Percentiles rank a stretch among this genome's conserved stretches.
Conservation (phyloP, 2,888 invertebrate species). For the Scaeva pyrastri region DNA sequence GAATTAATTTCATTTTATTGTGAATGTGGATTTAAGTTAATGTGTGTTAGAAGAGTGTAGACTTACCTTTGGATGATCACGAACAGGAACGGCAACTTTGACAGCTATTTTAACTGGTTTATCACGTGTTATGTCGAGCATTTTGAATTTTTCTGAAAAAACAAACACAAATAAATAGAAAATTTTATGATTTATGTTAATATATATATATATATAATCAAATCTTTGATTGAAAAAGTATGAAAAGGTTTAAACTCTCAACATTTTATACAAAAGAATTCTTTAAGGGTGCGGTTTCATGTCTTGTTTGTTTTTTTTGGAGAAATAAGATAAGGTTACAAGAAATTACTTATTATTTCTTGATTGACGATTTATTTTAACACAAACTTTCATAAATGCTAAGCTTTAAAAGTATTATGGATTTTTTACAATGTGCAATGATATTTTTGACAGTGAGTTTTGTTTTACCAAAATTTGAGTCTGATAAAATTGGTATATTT, state of each 20-base stretch:
- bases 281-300: too few species aligned
- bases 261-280: too few species aligned
- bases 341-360: too few species aligned
- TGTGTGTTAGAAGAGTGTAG: not conserved
- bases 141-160: constrained; percentile 86
- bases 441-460: too few species aligned
- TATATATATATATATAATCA: not conserved
- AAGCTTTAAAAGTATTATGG: too few species aligned
- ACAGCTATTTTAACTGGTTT: constrained; percentile 95
- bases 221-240: not conserved
- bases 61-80: constrained; percentile 93
- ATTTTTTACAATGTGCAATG: too few species aligned
- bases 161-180: not conserved
- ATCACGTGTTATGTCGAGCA: constrained; percentile 94
- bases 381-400: too few species aligned
- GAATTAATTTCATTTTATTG: not conserved
- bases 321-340: too few species aligned
- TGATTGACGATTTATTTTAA: too few species aligned
- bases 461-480: too few species aligned
- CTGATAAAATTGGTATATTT: too few species aligned
- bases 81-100: constrained; percentile 92
- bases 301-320: too few species aligned
- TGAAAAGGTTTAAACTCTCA: not conserved
- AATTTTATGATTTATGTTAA: not conserved
- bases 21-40: constrained; percentile 1